A percentile compares a stretch with the other conserved stretches of the same genome.
Conservation (phyloP, 2,888 invertebrate species). For the Thecophora atra region DNA sequence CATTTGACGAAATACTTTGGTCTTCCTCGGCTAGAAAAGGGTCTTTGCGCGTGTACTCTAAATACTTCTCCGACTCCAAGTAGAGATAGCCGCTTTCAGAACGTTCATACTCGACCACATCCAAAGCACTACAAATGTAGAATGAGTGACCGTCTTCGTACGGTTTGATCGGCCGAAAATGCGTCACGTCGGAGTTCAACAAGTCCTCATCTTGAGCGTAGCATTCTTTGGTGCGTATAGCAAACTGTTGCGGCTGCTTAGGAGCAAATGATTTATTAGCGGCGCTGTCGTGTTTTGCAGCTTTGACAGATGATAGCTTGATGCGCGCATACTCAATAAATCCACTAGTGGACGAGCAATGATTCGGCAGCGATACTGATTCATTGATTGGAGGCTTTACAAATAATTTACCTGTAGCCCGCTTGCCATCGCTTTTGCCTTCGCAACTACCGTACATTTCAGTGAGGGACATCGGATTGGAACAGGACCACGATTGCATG, state of each 20-base stretch:
- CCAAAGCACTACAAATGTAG: constrained; percentile 72
- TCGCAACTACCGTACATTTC: constrained; percentile 50
- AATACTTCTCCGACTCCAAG: constrained; percentile 67
- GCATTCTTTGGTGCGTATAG: constrained; percentile 27
- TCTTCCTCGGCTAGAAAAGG: constrained; percentile 51
- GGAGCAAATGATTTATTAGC: neutral
- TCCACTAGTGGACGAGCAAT: constrained; percentile 53
- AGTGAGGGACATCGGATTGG: constrained; percentile 50
- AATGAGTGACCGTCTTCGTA: constrained; percentile 80
- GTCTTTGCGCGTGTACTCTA: constrained; percentile 54
- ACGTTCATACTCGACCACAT: constrained; percentile 73
- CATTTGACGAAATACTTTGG: constrained; percentile 24
- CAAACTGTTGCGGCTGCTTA: neutral
- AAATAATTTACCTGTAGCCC: neutral
- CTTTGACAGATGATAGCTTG: constrained; percentile 45
- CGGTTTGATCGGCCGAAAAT: constrained; percentile 81
- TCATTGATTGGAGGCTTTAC: constrained; percentile 9
- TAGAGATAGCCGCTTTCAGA: constrained; percentile 74
- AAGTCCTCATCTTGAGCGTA: constrained; percentile 71
- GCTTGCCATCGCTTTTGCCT: constrained; percentile 37
- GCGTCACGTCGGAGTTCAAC: constrained; percentile 80
- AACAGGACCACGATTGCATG: constrained; percentile 50
- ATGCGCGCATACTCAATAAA: constrained; percentile 55
- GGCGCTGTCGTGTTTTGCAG: constrained; percentile 16
- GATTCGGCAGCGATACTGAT: constrained; percentile 54